Percentiles rank a stretch among this genome's conserved stretches.
Conservation (phyloP, 2,888 invertebrate genomes). For the Agonopterix arenella region DNA sequence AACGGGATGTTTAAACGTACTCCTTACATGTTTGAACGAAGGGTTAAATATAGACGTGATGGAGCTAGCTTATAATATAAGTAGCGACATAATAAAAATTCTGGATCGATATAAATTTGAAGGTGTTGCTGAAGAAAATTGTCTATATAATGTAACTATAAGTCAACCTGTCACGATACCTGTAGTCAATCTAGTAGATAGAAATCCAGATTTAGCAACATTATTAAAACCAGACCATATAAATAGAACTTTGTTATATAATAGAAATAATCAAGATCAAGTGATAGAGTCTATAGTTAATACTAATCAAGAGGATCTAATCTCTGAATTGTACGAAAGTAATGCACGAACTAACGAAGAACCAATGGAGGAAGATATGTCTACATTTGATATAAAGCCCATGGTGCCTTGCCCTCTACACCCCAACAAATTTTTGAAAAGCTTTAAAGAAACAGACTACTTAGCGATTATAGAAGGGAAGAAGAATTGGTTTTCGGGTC, state of each 20-base stretch:
- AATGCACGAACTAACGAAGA: conserved; percentile 6
- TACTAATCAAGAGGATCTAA: conserved; percentile 68
- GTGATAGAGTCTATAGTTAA: conserved; percentile 78
- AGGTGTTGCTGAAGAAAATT: conserved; percentile 7
- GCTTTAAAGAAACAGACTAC: conserved; percentile 57
- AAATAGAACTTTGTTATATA: too few species aligned
- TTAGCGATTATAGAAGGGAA: conserved; percentile 70
- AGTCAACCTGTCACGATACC: neutral
- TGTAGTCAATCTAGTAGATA: too few species aligned
- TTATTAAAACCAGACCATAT: too few species aligned
- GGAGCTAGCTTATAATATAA: conserved; percentile 72
- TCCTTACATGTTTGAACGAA: conserved; percentile 78
- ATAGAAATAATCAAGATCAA: conserved; percentile 5
- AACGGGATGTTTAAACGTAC: conserved; percentile 81
- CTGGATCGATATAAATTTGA: conserved; percentile 66
- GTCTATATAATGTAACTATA: neutral
- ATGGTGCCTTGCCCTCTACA: too few species aligned
- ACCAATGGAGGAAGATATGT: conserved; percentile 12
- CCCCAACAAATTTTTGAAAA: conserved; percentile 31
- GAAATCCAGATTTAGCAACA: too few species aligned
- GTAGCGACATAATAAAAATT: conserved; percentile 59
- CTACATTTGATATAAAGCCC: too few species aligned
- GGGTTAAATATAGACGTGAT: conserved; percentile 79
- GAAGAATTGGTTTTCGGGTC: conserved; percentile 74
- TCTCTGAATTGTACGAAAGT: conserved; percentile 70